These are phyloP conservation scores for Argya squamiceps DNA, from an alignment of 2,797 vertebrate genomes.

Conservation along the genomic window DNA sequence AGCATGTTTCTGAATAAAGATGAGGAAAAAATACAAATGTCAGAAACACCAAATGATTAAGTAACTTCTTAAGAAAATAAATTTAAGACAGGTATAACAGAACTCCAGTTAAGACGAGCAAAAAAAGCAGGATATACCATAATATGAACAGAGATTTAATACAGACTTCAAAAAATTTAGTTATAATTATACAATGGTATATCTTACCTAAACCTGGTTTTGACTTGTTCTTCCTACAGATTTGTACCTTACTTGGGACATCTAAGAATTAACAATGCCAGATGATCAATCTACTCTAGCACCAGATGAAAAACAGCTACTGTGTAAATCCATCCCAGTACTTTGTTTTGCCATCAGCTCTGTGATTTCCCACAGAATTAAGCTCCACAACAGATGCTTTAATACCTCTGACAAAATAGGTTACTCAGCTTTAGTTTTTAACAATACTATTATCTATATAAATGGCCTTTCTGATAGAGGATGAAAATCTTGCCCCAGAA, in stretches of 20 bases:
- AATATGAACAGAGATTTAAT: not conserved
- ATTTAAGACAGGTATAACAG: not conserved
- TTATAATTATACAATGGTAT: not conserved
- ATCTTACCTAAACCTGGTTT: not conserved
- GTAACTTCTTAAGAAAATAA: not conserved
- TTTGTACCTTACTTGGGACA: not conserved
- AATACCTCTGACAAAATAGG: not conserved
- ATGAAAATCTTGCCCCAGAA: not conserved
- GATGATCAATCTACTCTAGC: not conserved
- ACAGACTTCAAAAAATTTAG: not conserved
- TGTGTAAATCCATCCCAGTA: not conserved
- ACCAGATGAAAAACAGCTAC: not conserved
- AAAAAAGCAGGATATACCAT: not conserved
- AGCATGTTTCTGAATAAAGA: not conserved
- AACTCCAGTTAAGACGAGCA: not conserved
- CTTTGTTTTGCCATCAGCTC: not conserved
- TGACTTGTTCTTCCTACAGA: not conserved
- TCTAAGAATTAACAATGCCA: not conserved
- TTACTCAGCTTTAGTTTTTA: not conserved
- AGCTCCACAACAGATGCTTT: not conserved
- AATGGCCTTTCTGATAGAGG: not conserved
- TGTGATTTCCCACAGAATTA: not conserved
- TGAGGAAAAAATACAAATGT: not conserved
- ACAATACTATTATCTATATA: not conserved
- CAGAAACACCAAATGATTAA: not conserved